Conservation (phyloP, 2,888 invertebrate genomes). For the Argyresthia albistria region DNA sequence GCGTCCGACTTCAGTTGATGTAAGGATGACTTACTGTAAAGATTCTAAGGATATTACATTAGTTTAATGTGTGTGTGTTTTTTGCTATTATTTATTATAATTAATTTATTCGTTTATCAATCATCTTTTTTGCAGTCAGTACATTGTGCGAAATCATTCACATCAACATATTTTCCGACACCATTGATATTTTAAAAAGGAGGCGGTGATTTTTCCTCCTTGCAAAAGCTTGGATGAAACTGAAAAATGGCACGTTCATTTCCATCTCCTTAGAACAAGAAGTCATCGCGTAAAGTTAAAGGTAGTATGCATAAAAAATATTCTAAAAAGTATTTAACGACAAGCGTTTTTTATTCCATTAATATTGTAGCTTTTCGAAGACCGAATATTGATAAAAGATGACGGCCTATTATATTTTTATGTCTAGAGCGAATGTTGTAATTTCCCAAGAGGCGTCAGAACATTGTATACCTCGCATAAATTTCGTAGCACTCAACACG, state of each 20-base stretch:
- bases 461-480: constrained; percentile 5
- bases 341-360: neutral
- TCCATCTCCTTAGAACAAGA: neutral
- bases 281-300: neutral
- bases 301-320: neutral
- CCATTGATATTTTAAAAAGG: too few species aligned
- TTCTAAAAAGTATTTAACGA: neutral
- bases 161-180: too few species aligned
- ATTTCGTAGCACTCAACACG: neutral
- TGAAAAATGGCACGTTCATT: neutral
- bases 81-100: too few species aligned
- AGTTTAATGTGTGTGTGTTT: too few species aligned
- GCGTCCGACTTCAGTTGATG: too few species aligned
- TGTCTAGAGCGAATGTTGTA: constrained; percentile 4
- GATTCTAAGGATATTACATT: too few species aligned
- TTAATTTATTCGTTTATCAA: too few species aligned
- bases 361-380: neutral
- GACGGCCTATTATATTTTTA: constrained; percentile 6
- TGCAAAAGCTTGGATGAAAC: too few species aligned
- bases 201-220: too few species aligned
- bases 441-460: constrained; percentile 7
- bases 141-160: too few species aligned
- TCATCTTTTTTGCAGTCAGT: too few species aligned
- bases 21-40: too few species aligned
- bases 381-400: constrained; percentile 3